Conservation (phyloP, 2,113 vertebrate species). For the Scytalopus superciliaris region DNA sequence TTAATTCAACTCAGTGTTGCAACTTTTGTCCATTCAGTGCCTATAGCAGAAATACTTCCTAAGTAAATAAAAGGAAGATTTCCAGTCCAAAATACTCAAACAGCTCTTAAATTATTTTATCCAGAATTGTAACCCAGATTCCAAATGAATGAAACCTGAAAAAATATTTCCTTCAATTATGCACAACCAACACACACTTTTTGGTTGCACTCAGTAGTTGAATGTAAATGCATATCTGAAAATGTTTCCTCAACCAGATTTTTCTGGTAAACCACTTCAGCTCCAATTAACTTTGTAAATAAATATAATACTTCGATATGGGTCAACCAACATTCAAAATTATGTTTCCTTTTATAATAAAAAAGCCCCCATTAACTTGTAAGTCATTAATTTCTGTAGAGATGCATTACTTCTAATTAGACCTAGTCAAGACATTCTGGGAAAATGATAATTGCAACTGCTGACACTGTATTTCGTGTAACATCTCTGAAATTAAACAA, state of each 20-base stretch:
- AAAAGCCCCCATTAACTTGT: not conserved
- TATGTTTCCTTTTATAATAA: not conserved
- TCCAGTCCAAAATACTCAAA: slow-evolving; percentile 44
- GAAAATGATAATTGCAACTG: not conserved
- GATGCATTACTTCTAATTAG: not conserved
- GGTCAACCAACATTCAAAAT: not conserved
- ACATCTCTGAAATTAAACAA: not conserved
- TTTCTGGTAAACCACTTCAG: not conserved
- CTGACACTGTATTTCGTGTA: not conserved
- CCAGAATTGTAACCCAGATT: not conserved
- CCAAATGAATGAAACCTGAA: slow-evolving; percentile 40
- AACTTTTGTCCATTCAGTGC: not conserved
- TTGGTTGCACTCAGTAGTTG: not conserved
- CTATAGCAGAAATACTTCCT: slow-evolving; percentile 15
- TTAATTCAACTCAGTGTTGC: not conserved
- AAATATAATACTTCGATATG: not conserved
- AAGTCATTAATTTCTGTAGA: not conserved
- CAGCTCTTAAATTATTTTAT: slow-evolving; percentile 20
- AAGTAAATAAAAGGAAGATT: slow-evolving; percentile 17
- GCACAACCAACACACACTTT: not conserved
- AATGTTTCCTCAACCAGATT: not conserved
- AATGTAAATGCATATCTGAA: not conserved
- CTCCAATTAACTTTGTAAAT: not conserved
- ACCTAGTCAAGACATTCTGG: not conserved
- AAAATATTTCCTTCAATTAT: slow-evolving; percentile 39